Base-by-base conservation (phyloP, 1,140 invertebrate genomes). In the Ditylenchus dipsaci region DNA sequence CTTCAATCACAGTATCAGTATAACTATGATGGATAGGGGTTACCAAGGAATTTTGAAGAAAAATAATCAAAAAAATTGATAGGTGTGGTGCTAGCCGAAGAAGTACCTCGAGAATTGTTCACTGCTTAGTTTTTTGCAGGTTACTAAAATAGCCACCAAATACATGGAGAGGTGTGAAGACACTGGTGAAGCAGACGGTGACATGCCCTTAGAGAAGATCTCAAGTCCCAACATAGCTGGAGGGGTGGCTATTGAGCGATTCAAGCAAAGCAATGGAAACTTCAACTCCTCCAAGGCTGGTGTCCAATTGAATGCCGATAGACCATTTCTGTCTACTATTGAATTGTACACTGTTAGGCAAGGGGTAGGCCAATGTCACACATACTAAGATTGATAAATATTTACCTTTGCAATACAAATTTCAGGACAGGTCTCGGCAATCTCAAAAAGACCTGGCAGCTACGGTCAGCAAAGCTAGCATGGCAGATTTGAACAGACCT, bases 401-500 rank as follows among this genome's bases (percentile, higher is more conserved):
- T 19, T n/a, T n/a, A n/a, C n/a, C n/a, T n/a, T n/a, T 53, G n/a
- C 49, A 45, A 45, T 45, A 45, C 15, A 27, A 29, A 64, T 70
- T 66, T 65, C 0, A 72, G 76, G 65, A 75, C 49, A 56, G 74
- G 43, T 23, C 45, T 1, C 47, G 42, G 21, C 33, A 56, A 45
- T 82, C 75, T 42, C 65, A 74, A 17, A 64, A 69, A 8, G 69
- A 80, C 43, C 49, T 80, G 19, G 79, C 76, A 5, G 47, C 66
- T 43, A 67, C 62, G 61, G 78, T 82, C 9, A 71, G 72, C 27
- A 82, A 73, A 57, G 78, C 76, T n/a, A 76, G 76, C 38, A 65
- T 81, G 21, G 58, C 69, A 17, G 85, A 86, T 61, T 82, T 94
- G 85, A 89, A 94, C 19, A 88, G 93, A 19, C 95, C 95, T 1